Evolutionary conservation across 2,888 invertebrate species (phyloP), one percentile per base, ranked within the genome.

Genomic region (Dioctria rufipes): DNA sequence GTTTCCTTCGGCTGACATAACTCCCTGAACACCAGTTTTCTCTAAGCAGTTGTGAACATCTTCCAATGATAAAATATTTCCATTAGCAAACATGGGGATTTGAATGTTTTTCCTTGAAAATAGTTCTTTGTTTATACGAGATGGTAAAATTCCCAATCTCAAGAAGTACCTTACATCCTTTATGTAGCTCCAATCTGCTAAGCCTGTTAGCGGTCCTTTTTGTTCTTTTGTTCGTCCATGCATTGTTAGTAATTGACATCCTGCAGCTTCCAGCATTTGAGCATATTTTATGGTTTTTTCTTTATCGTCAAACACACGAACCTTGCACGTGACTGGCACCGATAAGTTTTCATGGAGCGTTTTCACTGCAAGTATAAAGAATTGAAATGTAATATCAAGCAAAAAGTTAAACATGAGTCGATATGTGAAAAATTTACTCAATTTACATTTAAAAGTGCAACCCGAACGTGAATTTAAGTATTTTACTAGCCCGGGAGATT

Each of bases 51-150:
- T 91, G 80, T 94, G 90, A 2, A 96, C 93, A 91, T 99, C 99
- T 86, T 94, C 93, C 84, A 96, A 88, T 85, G 95, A 95, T 88
- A 98, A 97, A 84, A 99, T 96, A 87, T 99, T 99, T 13, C 99
- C 99, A 91, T 99, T 99, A 42, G 98, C 98, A 88, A 99, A 94
- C 86, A 99, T 96, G 11, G 99, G 99, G 86, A 99, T 94, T 82
- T 92, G 93, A 40, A 99, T 93, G 81, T 93, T 93, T 84, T 96
- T 92, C 86, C 96, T 97, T 25, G 25, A 25, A 25, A 25, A 0
- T 3, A 25, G 25, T 25, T 25, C 25, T 42, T 13, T 46, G 5
- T 43, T 46, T 42, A 65, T 43, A 5, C 3, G 42, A 75, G 37
- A 37, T 39, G 43, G 51, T 51, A 51, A 11, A 77, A 40, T 25